Base-by-base conservation (phyloP, 2,888 invertebrate species). In the Drosophila longiperda region DNA sequence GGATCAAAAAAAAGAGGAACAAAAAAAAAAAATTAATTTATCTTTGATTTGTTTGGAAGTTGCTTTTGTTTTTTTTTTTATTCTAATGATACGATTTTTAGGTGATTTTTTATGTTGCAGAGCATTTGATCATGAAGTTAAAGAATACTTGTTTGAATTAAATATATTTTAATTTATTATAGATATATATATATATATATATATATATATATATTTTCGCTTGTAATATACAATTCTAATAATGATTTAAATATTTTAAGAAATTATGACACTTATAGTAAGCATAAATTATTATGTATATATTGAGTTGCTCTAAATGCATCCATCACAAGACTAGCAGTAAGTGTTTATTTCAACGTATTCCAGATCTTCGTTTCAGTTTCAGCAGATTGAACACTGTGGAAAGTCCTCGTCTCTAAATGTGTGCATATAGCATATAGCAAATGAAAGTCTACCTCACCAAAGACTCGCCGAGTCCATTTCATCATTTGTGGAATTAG, bases 41-140 rank as follows among this genome's bases (percentile, higher is more conserved):
- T 73, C 74, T 62, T 77, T 52, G 61, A 77, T 77, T 77, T 77
- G 80, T 76, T 76, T 66, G 72, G 58, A 67, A 49, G 60, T 45
- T 48, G 15, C 55, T 67, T 58, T 12, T 40, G n/a, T 36, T 65
- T 3, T 33, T 65, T 3, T 33, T 71, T 71, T 32, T 32, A n/a
- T 59, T 68, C 33, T 26, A 36, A 66, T 74, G 66, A 52, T 3
- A 3, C 0, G 3, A 4, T 26, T 20, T 42, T 20, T 11, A 12
- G 6, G 6, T 42, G 3, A 7, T 7, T 12, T 20, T 12, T 7
- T 20, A 7, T 20, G 1, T 45, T 3, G 45, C 12, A 12, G 1
- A 12, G 20, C 7, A 23, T 45, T 45, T 15, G 1, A 45, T 20
- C 15, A 20, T 12, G 1, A 7, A 20, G 7, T 20, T 15, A 15